Conservation (phyloP, 2,113 vertebrate genomes). For the Perca flavescens region DNA sequence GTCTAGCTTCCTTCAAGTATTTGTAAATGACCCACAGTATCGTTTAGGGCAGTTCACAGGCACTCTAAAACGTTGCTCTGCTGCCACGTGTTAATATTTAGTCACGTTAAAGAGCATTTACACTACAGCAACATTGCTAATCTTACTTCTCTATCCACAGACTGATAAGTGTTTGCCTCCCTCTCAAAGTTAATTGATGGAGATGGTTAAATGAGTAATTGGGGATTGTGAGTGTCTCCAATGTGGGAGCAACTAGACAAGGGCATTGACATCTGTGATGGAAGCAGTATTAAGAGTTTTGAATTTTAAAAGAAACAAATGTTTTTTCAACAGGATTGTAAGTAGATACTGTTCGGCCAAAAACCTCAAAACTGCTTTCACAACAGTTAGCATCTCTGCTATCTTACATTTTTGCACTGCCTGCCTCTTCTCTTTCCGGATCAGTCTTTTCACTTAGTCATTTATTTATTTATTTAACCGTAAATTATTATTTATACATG, state of each 20-base stretch:
- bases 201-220: neutral
- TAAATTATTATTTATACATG: constrained; percentile 38
- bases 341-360: neutral
- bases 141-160: constrained; percentile 11
- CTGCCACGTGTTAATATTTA: neutral
- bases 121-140: constrained; percentile 25
- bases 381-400: neutral
- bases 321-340: neutral
- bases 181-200: neutral
- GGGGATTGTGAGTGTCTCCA: neutral
- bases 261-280: neutral
- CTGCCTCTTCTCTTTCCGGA: constrained; percentile 10
- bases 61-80: neutral
- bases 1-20: constrained; percentile 16
- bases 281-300: neutral
- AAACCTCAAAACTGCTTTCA: constrained; percentile 13
- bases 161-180: neutral
- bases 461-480: constrained; percentile 58
- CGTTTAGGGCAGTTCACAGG: neutral
- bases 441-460: constrained; percentile 22
- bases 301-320: neutral
- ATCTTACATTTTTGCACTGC: constrained; percentile 10
- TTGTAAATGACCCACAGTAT: constrained; percentile 3
- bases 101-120: constrained; percentile 6
- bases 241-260: neutral